These are phyloP conservation scores for Acronicta alni DNA, from an alignment of 2,888 invertebrate genomes.

Conservation along the genomic window DNA sequence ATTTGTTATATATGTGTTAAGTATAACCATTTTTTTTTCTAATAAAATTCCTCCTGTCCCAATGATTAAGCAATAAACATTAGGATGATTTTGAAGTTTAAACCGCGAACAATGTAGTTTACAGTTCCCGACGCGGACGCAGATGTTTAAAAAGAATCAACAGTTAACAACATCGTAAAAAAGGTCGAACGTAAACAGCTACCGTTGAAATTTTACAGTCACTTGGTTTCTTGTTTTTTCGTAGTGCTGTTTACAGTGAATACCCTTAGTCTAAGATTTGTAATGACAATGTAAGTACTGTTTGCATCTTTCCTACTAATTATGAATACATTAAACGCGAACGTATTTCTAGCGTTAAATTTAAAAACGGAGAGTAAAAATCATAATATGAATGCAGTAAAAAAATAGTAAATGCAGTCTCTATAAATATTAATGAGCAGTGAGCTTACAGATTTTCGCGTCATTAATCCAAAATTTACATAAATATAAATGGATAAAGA, in stretches of 20 bases:
- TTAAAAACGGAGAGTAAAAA: slow-evolving; percentile 15
- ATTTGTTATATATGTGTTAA: no score
- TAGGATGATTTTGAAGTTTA: slow-evolving; percentile 68
- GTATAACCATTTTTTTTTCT: slow-evolving; percentile 1
- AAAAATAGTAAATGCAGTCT: slow-evolving; percentile 29
- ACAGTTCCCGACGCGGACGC: slow-evolving; percentile 83
- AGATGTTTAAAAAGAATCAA: slow-evolving; percentile 89
- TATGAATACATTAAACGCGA: not conserved
- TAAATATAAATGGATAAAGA: slow-evolving; percentile 41
- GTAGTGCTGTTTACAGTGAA: slow-evolving; percentile 55
- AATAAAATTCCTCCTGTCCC: no score
- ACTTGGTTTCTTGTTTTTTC: slow-evolving; percentile 68
- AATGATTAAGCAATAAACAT: no score
- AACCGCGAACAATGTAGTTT: slow-evolving; percentile 85
- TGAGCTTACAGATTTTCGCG: slow-evolving; percentile 38
- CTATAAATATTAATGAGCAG: slow-evolving; percentile 43
- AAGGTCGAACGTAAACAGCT: slow-evolving; percentile 83
- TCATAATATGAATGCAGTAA: slow-evolving; percentile 2
- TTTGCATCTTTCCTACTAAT: not conserved
- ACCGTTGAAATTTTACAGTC: slow-evolving; percentile 86
- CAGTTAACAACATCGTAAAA: slow-evolving; percentile 88
- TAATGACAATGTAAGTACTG: slow-evolving; percentile 6
- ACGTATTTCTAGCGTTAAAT: not conserved
- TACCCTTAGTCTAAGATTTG: slow-evolving; percentile 10
- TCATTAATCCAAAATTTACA: slow-evolving; percentile 48